phyloP scores from a whole-genome alignment of 1,140 invertebrate genomes.

The Plodia interpunctella region DNA sequence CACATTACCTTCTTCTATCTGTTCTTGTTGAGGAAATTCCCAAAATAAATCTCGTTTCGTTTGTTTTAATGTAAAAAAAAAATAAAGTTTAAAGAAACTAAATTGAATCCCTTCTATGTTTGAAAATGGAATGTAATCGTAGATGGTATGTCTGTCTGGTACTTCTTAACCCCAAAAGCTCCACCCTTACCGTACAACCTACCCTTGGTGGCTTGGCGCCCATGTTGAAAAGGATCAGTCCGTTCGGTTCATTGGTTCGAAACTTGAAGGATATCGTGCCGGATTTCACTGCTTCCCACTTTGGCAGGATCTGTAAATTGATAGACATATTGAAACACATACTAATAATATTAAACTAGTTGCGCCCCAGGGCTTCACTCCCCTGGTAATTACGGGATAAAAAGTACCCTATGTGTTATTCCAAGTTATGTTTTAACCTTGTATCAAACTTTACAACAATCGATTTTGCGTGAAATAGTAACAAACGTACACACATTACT shows the following conservation, averaged over 20 bases:
- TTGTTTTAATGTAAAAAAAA: too few species aligned
- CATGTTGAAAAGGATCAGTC: slow-evolving; percentile 94
- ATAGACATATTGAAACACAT: not conserved
- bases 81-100: slow-evolving; percentile 10
- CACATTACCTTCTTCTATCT: too few species aligned
- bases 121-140: slow-evolving; percentile 27
- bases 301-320: slow-evolving; percentile 83
- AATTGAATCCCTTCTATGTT: not conserved
- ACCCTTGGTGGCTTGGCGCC: slow-evolving; percentile 86
- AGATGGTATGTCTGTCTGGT: slow-evolving; percentile 36
- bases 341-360: too few species aligned
- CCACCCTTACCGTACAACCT: slow-evolving; percentile 79
- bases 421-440: too few species aligned
- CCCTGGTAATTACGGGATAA: too few species aligned
- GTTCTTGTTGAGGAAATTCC: too few species aligned
- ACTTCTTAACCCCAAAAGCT: slow-evolving; percentile 71
- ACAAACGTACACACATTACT: too few species aligned
- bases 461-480: too few species aligned
- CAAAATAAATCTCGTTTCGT: too few species aligned
- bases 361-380: too few species aligned
- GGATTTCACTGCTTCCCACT: slow-evolving; percentile 91
- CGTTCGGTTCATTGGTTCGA: slow-evolving; percentile 95
- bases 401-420: too few species aligned
- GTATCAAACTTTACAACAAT: too few species aligned
- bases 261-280: slow-evolving; percentile 95